A percentile compares a stretch with the other conserved stretches of the same genome.
Evolutionary conservation across 1,140 invertebrate genomes (phyloP).

Genomic region (Drosophila parabipectinata): DNA sequence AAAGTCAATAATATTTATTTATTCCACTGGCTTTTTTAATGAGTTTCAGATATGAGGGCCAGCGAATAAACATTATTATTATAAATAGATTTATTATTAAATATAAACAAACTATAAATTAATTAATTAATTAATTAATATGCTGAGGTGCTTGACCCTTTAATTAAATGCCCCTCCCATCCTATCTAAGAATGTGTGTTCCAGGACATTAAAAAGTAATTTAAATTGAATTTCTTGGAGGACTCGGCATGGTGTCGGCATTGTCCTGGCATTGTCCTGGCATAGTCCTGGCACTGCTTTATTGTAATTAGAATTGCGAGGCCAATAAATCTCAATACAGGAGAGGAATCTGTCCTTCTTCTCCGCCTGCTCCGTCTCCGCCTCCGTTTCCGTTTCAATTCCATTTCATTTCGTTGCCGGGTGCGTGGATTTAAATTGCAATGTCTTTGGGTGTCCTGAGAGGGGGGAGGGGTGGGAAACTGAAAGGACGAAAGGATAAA

Average conservation of each 20-base stretch:
- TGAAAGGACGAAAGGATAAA: neutral
- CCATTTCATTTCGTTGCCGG: slow-evolving; percentile 16
- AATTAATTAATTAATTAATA: too few species aligned
- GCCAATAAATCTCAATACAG: slow-evolving; percentile 71
- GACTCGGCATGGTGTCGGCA: slow-evolving; percentile 7
- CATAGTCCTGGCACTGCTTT: slow-evolving; percentile 31
- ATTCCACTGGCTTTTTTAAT: slow-evolving; percentile 31
- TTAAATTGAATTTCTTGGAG: slow-evolving; percentile 74
- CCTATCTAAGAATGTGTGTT: too few species aligned
- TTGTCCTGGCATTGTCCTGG: neutral
- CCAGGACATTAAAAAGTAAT: slow-evolving; percentile 71
- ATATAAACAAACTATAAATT: neutral
- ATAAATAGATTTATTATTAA: neutral
- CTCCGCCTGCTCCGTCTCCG: neutral
- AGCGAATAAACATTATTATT: neutral
- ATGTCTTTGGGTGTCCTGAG: neutral
- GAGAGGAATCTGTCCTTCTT: slow-evolving; percentile 14
- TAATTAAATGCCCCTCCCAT: too few species aligned
- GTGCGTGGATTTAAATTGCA: slow-evolving; percentile 47
- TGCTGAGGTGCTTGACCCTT: too few species aligned
- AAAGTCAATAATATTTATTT: slow-evolving; percentile 47
- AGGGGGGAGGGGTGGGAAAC: neutral
- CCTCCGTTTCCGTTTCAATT: slow-evolving; percentile 10
- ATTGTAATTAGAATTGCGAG: slow-evolving; percentile 73
- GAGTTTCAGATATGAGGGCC: slow-evolving; percentile 1